Percentiles rank a stretch among this genome's conserved stretches.
Evolutionary conservation across 2,113 vertebrate genomes (phyloP).

Genomic region (Pterocles orientalis): DNA sequence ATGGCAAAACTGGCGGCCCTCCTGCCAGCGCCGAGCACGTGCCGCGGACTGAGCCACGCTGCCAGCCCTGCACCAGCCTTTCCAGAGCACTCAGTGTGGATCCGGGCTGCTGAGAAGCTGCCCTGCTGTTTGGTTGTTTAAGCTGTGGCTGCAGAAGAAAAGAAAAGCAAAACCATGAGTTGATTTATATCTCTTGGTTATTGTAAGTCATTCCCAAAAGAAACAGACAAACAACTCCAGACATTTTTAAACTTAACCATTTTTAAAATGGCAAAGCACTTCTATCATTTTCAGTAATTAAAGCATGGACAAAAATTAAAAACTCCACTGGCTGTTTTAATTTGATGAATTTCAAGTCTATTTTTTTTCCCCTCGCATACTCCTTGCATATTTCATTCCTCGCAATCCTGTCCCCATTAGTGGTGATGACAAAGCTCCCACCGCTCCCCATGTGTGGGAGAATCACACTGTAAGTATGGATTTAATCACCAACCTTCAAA

Average conservation of each 20-base stretch:
- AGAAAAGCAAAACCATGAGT: slow-evolving; percentile 37
- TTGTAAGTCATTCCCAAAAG: slow-evolving; percentile 26
- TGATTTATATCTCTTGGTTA: slow-evolving; percentile 65
- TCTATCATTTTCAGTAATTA: slow-evolving; percentile 46
- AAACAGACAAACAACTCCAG: slow-evolving; percentile 45
- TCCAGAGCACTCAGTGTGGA: neutral
- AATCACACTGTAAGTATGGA: slow-evolving; percentile 64
- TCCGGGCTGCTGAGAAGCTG: slow-evolving; percentile 5
- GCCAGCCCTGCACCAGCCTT: neutral
- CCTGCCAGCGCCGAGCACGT: too few species aligned
- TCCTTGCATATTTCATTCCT: slow-evolving; percentile 56
- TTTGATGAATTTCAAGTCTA: slow-evolving; percentile 29
- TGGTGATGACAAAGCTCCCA: slow-evolving; percentile 69
- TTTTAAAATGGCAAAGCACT: neutral
- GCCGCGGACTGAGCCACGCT: neutral
- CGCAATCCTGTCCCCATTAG: slow-evolving; percentile 59
- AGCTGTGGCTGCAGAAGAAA: slow-evolving; percentile 56
- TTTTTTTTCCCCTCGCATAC: neutral
- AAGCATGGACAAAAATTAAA: slow-evolving; percentile 27
- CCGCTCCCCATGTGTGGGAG: slow-evolving; percentile 64
- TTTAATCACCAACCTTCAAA: slow-evolving; percentile 72
- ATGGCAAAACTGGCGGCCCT: neutral
- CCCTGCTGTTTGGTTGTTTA: slow-evolving; percentile 59
- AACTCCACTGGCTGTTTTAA: slow-evolving; percentile 15
- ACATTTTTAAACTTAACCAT: neutral